These are phyloP conservation scores for Heliothis peltigera DNA, from an alignment of 2,888 invertebrate genomes.

Conservation along the genomic window DNA sequence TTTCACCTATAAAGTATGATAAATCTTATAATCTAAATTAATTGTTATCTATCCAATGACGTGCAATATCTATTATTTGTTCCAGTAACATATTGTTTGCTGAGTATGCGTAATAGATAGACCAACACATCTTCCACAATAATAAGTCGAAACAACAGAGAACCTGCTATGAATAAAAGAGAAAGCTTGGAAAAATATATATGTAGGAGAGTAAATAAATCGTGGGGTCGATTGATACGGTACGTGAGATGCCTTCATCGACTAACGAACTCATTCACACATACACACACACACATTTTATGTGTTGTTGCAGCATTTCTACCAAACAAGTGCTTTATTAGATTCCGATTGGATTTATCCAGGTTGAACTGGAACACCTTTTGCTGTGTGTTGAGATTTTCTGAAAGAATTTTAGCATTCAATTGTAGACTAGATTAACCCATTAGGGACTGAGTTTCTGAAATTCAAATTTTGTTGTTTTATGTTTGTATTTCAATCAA, in stretches of 20 bases:
- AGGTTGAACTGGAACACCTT: constrained; percentile 1
- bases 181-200: constrained; percentile 57
- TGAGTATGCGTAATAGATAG: neutral
- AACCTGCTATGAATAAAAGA: constrained; percentile 44
- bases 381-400: neutral
- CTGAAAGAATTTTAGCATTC: too few species aligned
- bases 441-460: too few species aligned
- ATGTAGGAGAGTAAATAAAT: constrained; percentile 59
- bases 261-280: constrained; percentile 64
- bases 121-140: constrained; percentile 20
- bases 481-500: too few species aligned
- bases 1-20: too few species aligned
- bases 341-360: constrained; percentile 15
- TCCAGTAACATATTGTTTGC: neutral
- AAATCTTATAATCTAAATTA: too few species aligned
- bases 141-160: constrained; percentile 41
- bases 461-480: too few species aligned
- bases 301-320: constrained; percentile 31
- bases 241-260: constrained; percentile 64
- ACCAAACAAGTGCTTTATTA: constrained; percentile 18
- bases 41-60: too few species aligned
- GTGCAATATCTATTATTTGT: too few species aligned
- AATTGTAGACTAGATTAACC: too few species aligned
- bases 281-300: constrained; percentile 17
- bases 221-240: constrained; percentile 62